Conservation (phyloP, 2,113 vertebrate genomes). For the Lucifuga dentata region DNA sequence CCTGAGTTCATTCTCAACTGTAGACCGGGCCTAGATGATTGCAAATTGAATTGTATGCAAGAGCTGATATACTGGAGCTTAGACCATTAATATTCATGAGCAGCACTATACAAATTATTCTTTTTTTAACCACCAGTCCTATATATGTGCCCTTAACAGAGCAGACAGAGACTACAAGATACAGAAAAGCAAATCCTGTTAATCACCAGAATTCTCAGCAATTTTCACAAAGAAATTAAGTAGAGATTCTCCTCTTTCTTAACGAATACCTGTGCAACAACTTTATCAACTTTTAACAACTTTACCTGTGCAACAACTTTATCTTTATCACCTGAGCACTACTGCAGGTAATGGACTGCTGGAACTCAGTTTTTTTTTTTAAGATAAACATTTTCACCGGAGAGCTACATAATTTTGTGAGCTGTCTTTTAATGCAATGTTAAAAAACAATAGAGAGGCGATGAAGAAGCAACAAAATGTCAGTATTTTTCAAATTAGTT, state of each 20-base stretch:
- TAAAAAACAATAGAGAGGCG: not conserved
- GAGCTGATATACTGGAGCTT: not conserved
- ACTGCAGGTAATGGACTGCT: no score
- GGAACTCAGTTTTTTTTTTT: no score
- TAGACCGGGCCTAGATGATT: not conserved
- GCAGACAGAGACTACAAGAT: no score
- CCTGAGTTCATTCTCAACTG: constrained; percentile 3
- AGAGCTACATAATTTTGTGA: not conserved
- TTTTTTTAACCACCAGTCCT: no score
- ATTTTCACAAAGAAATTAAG: no score
- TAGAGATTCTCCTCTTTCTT: not conserved
- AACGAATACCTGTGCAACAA: not conserved
- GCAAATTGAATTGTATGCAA: not conserved
- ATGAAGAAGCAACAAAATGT: not conserved
- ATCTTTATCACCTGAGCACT: not conserved
- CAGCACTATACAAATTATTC: no score
- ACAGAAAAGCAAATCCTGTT: no score
- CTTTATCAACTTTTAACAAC: no score
- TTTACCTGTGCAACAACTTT: no score
- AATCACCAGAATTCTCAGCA: no score
- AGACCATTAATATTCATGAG: constrained; percentile 10
- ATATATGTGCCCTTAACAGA: no score
- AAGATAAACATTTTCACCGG: no score
- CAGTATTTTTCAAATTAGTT: constrained; percentile 1
- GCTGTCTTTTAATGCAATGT: not conserved